Evolutionary conservation across 1,140 invertebrate species (phyloP).

Genomic region (Lepidurus arcticus): DNA sequence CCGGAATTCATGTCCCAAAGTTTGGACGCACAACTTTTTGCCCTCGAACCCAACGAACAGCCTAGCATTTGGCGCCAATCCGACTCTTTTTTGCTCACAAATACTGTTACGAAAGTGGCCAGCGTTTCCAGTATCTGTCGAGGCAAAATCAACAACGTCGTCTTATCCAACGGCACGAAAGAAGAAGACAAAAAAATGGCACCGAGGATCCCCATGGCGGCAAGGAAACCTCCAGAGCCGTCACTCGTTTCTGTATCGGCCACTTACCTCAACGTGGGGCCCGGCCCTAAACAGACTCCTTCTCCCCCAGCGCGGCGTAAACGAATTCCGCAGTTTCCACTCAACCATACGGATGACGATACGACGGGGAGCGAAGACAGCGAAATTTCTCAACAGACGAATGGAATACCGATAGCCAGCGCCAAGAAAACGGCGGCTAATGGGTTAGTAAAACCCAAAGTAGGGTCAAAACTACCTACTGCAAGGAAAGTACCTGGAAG

Average conservation of each 20-base stretch:
- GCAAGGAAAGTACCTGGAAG: conserved; percentile 40
- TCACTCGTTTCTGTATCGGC: neutral
- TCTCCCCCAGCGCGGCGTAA: conserved; percentile 1
- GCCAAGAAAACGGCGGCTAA: neutral
- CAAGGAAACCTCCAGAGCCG: neutral
- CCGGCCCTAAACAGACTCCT: neutral
- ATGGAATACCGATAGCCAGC: neutral
- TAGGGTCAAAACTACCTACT: neutral
- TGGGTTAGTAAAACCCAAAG: conserved; percentile 25
- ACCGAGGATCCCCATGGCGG: neutral
- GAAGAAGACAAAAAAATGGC: conserved; percentile 17
- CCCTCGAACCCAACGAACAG: conserved; percentile 37
- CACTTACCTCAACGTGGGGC: neutral
- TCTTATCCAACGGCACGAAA: conserved; percentile 26
- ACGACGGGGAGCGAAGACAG: conserved; percentile 1
- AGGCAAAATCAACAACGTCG: neutral
- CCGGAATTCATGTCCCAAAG: conserved; percentile 56
- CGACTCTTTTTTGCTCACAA: conserved; percentile 33
- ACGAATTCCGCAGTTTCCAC: neutral
- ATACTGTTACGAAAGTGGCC: neutral
- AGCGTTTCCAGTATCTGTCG: neutral
- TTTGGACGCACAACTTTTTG: conserved; percentile 47
- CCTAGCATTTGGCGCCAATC: conserved; percentile 35
- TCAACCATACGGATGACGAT: neutral
- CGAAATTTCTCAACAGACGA: neutral